A percentile compares a stretch with the other conserved stretches of the same genome.
Conservation (phyloP, 2,113 vertebrate genomes). For the Passerina amoena region DNA sequence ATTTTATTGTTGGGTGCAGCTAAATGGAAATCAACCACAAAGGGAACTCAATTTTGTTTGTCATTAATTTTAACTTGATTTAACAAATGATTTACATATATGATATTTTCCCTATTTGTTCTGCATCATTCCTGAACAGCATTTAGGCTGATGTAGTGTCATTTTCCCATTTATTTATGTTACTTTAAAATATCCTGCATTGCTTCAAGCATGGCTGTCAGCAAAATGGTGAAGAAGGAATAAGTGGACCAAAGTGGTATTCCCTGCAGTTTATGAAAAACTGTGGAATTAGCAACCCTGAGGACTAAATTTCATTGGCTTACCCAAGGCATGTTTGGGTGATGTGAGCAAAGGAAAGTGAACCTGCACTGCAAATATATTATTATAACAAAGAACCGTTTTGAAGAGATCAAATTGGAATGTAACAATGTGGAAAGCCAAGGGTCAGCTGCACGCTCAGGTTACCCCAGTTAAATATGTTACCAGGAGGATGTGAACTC, state of each 20-base stretch:
- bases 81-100: slow-evolving; percentile 66
- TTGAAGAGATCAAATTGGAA: neutral
- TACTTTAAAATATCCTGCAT: neutral
- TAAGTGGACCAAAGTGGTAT: neutral
- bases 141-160: neutral
- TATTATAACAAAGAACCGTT: neutral
- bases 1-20: slow-evolving; percentile 70
- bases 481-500: neutral
- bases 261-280: neutral
- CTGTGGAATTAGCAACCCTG: neutral
- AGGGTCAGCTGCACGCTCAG: neutral
- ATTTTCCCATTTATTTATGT: slow-evolving; percentile 8
- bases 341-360: neutral
- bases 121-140: slow-evolving; percentile 1
- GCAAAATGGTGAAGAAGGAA: neutral
- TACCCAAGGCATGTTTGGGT: neutral
- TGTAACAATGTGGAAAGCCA: neutral
- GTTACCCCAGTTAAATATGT: neutral
- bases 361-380: neutral
- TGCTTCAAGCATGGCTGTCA: neutral
- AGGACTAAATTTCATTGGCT: neutral
- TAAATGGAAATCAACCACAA: slow-evolving; percentile 72
- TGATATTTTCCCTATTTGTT: slow-evolving; percentile 20
- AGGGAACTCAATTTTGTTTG: slow-evolving; percentile 70
- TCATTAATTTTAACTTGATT: slow-evolving; percentile 65